phyloP scores from a whole-genome alignment of 2,888 invertebrate genomes.

The Ceriagrion tenellum region DNA sequence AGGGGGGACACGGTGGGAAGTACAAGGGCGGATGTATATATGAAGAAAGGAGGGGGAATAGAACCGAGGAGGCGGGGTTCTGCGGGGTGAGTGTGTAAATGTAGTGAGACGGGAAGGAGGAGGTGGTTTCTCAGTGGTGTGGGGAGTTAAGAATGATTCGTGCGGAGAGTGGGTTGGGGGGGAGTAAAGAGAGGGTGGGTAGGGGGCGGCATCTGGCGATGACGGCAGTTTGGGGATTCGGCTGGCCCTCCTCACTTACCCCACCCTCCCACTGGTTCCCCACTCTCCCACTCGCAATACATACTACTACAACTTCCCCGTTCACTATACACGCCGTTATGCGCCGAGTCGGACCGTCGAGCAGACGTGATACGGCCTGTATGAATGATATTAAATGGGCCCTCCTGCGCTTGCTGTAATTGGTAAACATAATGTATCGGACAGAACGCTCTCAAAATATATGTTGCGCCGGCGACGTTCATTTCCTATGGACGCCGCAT shows the following conservation, averaged over 20 bases:
- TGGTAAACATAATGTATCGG: slow-evolving; percentile 54
- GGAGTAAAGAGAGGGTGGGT: background rate
- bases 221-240: slow-evolving; percentile 59
- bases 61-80: background rate
- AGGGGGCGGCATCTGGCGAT: slow-evolving; percentile 58
- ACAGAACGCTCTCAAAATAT: background rate
- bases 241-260: background rate
- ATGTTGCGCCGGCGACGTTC: background rate
- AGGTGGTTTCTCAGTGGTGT: background rate
- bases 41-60: background rate
- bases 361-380: slow-evolving; percentile 39
- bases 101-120: background rate
- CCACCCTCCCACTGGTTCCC: background rate
- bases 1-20: slow-evolving; percentile 13
- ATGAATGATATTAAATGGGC: slow-evolving; percentile 66
- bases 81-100: background rate
- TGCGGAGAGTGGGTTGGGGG: background rate
- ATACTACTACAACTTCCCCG: background rate
- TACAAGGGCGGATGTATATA: too few relatives aligned
- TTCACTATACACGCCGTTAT: slow-evolving; percentile 35
- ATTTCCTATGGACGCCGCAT: background rate
- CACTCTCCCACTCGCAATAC: background rate
- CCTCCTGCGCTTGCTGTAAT: slow-evolving; percentile 43
- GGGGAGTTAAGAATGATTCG: background rate
- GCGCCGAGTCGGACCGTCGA: slow-evolving; percentile 21